Conservation (phyloP, 2,113 vertebrate species). For the Gadus chalcogrammus region DNA sequence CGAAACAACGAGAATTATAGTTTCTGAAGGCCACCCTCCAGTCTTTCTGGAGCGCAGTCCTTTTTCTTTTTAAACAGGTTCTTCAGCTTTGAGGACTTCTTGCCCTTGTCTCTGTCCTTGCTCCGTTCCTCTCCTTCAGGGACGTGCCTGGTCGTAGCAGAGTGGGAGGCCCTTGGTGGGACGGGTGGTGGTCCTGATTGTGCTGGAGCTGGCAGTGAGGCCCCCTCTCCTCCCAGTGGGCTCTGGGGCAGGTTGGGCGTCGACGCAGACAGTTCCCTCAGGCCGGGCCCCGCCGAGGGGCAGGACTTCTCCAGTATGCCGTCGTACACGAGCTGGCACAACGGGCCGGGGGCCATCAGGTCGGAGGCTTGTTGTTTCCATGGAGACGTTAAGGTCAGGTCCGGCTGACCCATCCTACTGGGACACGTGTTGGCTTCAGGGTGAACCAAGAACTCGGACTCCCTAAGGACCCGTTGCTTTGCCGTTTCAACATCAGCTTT, state of each 20-base stretch:
- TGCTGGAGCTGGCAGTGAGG: constrained; percentile 21
- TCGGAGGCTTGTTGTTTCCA: constrained; percentile 76
- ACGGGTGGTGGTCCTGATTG: constrained; percentile 12
- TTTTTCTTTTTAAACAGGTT: constrained; percentile 92
- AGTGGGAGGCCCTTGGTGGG: constrained; percentile 6
- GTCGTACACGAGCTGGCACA: constrained; percentile 87
- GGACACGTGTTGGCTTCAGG: constrained; percentile 33
- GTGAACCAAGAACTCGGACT: constrained; percentile 32
- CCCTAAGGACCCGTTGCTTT: constrained; percentile 35
- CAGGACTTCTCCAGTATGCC: constrained; percentile 94
- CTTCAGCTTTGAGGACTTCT: constrained; percentile 90
- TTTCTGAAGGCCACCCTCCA: constrained; percentile 61
- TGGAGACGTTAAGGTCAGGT: constrained; percentile 66
- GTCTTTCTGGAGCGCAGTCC: constrained; percentile 51
- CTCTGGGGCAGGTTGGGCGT: constrained; percentile 44
- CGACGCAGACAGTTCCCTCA: constrained; percentile 55
- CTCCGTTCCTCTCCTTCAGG: constrained; percentile 70
- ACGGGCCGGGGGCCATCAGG: constrained; percentile 66
- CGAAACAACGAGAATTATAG: constrained; percentile 45
- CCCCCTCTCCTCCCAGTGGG: constrained; percentile 32
- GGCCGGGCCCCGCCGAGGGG: constrained; percentile 51
- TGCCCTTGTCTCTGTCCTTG: constrained; percentile 79
- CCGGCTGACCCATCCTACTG: constrained; percentile 52
- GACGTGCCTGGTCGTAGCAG: constrained; percentile 51
- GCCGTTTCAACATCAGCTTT: constrained; percentile 48